These are phyloP conservation scores for Acomys russatus DNA, from an alignment of 2,797 vertebrate genomes.

Conservation along the genomic window DNA sequence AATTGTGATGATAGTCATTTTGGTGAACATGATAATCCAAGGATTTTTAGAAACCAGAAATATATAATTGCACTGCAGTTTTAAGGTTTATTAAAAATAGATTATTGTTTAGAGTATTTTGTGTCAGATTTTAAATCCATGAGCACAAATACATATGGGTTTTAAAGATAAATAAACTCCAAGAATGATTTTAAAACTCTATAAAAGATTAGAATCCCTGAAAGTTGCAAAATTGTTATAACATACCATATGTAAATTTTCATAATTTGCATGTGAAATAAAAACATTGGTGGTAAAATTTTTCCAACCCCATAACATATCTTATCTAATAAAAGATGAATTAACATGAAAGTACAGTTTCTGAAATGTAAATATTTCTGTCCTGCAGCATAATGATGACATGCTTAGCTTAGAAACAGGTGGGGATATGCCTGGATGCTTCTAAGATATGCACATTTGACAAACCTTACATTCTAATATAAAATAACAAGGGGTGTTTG, in stretches of 20 bases:
- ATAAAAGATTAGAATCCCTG: conserved; percentile 13
- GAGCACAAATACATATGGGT: background rate
- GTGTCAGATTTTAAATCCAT: conserved; percentile 21
- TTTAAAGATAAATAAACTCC: background rate
- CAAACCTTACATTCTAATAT: background rate
- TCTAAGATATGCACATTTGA: conserved; percentile 42
- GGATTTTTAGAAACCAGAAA: conserved; percentile 47
- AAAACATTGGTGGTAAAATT: conserved; percentile 31
- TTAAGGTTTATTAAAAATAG: conserved; percentile 62
- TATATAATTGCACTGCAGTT: background rate
- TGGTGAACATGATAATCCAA: conserved; percentile 14
- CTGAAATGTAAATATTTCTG: background rate
- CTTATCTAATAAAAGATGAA: conserved; percentile 38
- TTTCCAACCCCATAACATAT: conserved; percentile 37
- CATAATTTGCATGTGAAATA: conserved; percentile 53
- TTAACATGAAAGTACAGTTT: conserved; percentile 56
- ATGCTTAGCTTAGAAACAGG: background rate
- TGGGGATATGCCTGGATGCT: background rate
- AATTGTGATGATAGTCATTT: conserved; percentile 8
- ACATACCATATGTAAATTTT: conserved; percentile 27
- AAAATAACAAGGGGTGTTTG: background rate
- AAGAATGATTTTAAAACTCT: conserved; percentile 24
- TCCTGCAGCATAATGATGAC: background rate
- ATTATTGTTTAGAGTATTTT: conserved; percentile 7
- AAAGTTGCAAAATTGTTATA: conserved; percentile 47